Percentiles rank a stretch among this genome's conserved stretches.
Conservation (phyloP, 37 sponge, comb jelly and placozoan species). For the Hexactinellida sp. region DNA sequence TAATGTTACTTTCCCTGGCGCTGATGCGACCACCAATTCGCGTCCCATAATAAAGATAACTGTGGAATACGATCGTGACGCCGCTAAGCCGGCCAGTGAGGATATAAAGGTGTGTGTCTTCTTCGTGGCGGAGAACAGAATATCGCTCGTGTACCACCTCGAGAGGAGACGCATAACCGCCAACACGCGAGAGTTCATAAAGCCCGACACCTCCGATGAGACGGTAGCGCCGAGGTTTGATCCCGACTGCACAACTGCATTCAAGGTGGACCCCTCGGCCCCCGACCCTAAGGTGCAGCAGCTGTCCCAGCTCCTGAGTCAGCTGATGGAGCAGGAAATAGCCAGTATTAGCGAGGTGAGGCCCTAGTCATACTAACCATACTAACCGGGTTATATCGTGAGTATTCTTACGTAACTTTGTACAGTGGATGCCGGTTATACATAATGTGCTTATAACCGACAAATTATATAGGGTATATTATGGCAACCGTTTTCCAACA, state of each 20-base stretch:
- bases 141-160: slow-evolving; percentile 66
- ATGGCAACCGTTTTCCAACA: no score
- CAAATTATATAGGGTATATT: no score
- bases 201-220: slow-evolving; percentile 41
- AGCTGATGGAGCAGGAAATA: slow-evolving; percentile 46
- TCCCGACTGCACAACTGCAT: slow-evolving; percentile 4
- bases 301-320: slow-evolving; percentile 44
- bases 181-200: slow-evolving; percentile 48
- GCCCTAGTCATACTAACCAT: slow-evolving; percentile 55
- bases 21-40: neutral
- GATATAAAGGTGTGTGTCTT: slow-evolving; percentile 65
- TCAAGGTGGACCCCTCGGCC: slow-evolving; percentile 56
- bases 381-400: neutral
- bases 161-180: slow-evolving; percentile 59
- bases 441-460: no score
- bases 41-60: slow-evolving; percentile 34
- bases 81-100: slow-evolving; percentile 40
- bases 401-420: neutral
- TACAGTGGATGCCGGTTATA: no score
- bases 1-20: neutral
- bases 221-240: neutral
- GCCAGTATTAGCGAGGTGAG: slow-evolving; percentile 36
- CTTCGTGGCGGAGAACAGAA: slow-evolving; percentile 39
- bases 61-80: slow-evolving; percentile 58
- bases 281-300: slow-evolving; percentile 47